A percentile compares a stretch with the other conserved stretches of the same genome.
Evolutionary conservation across 2,113 vertebrate species (phyloP).

Genomic region (Grantiella picta): DNA sequence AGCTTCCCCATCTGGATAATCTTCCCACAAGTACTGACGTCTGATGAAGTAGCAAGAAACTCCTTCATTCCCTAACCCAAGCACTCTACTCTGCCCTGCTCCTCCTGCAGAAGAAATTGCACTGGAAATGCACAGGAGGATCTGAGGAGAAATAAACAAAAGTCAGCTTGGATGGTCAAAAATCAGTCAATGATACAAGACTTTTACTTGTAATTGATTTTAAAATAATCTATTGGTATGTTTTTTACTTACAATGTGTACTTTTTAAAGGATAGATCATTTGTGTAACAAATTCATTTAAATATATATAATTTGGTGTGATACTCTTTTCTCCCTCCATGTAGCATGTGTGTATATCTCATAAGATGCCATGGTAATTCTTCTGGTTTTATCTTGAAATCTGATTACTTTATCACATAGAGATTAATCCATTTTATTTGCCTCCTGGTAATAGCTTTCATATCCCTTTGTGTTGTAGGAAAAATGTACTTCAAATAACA

Average conservation of each 20-base stretch:
- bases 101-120: neutral
- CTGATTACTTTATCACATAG: neutral
- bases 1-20: slow-evolving; percentile 20
- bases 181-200: neutral
- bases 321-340: neutral
- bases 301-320: neutral
- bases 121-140: neutral
- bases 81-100: neutral
- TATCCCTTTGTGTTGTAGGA: neutral
- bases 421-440: slow-evolving; percentile 32
- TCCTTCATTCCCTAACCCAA: neutral
- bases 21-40: neutral
- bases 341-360: neutral
- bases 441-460: neutral
- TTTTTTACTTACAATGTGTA: neutral
- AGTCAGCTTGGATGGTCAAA: neutral
- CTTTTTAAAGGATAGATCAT: neutral
- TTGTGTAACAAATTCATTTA: neutral
- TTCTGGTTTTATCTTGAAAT: slow-evolving; percentile 1
- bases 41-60: neutral
- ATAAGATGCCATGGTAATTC: neutral
- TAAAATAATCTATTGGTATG: neutral
- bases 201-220: neutral
- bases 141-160: neutral
- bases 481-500: neutral